Base-by-base conservation (phyloP, 2,113 vertebrate species). In the Pampusana beccarii region DNA sequence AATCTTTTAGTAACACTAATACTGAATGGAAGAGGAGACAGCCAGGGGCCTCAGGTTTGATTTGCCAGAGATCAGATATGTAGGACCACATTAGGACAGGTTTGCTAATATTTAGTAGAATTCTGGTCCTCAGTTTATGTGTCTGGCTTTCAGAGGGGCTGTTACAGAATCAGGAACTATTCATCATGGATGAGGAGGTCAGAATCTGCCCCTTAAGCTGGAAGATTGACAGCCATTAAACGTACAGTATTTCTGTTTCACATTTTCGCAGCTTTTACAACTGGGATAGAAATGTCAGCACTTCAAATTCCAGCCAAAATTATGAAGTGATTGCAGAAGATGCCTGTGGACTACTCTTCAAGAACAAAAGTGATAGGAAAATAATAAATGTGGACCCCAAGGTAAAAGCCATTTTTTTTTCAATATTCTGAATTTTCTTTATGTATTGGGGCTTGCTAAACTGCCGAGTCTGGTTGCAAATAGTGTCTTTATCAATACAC, bases 231-330 rank as follows among this genome's bases (percentile, higher is more conserved):
- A 77, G 65, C 50, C 60, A 86, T 84, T 95, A 11, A 66, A 86
- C 73, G 50, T 86, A 53, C 73, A 65, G 29, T 40, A 10, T 66
- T 95, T 87, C 70, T 89, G 66, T 93, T 91, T 93, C 80, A 31
- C 58, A 51, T 95, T 94, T 94, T 94, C 88, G 53, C 83, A 99
- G 99, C 91, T 99, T 98, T 98, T 99, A 98, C 97, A 99, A 99
- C 96, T 98, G 99, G 98, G 97, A 98, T 85, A 98, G 96, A 33
- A 98, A 98, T 66, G 80, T 97, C 84, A 98, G 97, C 86, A 72
- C 97, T 38, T 98, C 97, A 80, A 98, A 98, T 93, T 95, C 98
- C 66, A 99, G 98, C 93, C 96, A 97, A 20, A 99, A 99, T 98
- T 99, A 98, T 79, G 96, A 98, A 92, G 98, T 98, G 97, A 98